Percentiles rank a stretch among this genome's conserved stretches.
phyloP scores from a whole-genome alignment of 2,113 vertebrate species.

The Pholis gunnellus region DNA sequence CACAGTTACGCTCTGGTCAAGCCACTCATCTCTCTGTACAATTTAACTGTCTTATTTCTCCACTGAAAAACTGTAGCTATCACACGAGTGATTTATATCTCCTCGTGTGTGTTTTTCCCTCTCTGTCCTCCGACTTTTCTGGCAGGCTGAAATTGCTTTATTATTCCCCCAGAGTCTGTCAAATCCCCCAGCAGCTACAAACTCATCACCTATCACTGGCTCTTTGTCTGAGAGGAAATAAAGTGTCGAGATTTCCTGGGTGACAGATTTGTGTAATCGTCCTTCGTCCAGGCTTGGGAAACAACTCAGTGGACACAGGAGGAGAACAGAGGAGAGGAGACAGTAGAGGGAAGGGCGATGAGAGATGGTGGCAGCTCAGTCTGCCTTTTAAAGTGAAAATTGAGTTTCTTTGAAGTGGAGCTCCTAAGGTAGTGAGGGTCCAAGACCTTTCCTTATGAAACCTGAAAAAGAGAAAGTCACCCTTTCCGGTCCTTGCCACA shows the following conservation, averaged over 20 bases:
- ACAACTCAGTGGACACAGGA: conserved; percentile 53
- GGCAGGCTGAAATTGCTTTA: conserved; percentile 83
- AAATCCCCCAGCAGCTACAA: conserved; percentile 77
- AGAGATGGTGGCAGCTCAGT: conserved; percentile 37
- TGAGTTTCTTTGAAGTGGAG: conserved; percentile 73
- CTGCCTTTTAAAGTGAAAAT: conserved; percentile 71
- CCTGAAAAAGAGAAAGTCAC: conserved; percentile 51
- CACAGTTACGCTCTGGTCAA: conserved; percentile 44
- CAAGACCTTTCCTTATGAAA: conserved; percentile 57
- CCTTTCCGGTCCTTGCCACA: conserved; percentile 13
- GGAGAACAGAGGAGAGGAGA: conserved; percentile 40
- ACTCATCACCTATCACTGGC: conserved; percentile 81
- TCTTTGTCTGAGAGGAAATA: conserved; percentile 82
- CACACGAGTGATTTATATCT: conserved; percentile 75
- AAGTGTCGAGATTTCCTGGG: conserved; percentile 80
- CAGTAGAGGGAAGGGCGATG: conserved; percentile 24
- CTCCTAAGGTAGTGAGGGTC: conserved; percentile 56
- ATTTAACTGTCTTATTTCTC: conserved; percentile 74
- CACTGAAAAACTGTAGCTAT: conserved; percentile 62
- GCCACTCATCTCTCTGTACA: conserved; percentile 60
- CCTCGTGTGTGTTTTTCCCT: conserved; percentile 62
- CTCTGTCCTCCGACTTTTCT: conserved; percentile 62
- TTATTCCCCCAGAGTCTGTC: conserved; percentile 82
- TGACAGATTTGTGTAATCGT: conserved; percentile 80
- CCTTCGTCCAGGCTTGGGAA: conserved; percentile 58